These are phyloP conservation scores for Aviceda subcristata DNA, from an alignment of 2,113 vertebrate species.

Conservation along the genomic window DNA sequence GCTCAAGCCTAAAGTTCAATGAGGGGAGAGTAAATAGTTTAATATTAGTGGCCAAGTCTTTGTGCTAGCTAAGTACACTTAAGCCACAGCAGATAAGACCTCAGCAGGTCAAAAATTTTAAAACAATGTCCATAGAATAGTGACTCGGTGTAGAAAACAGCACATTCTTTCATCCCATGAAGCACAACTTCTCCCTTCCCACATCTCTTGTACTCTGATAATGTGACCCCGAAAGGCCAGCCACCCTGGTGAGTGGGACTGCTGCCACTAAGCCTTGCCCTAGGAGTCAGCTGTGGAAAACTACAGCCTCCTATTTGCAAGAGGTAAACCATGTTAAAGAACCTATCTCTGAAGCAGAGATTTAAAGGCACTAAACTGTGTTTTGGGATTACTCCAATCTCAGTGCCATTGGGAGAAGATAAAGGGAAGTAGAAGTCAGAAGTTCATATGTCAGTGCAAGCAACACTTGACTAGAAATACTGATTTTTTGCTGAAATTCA, in stretches of 20 bases:
- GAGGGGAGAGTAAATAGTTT: background rate
- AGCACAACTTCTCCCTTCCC: background rate
- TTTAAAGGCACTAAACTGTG: background rate
- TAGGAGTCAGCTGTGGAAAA: background rate
- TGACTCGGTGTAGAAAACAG: background rate
- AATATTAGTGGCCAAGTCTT: background rate
- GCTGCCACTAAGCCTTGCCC: background rate
- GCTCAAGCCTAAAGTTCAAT: background rate
- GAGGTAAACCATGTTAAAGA: background rate
- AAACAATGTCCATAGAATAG: background rate
- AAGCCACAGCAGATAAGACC: background rate
- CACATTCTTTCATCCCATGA: background rate
- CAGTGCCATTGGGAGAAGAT: background rate
- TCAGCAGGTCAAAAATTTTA: conserved; percentile 21
- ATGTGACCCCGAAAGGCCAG: background rate
- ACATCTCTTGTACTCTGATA: background rate
- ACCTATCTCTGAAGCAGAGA: background rate
- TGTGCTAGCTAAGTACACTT: background rate
- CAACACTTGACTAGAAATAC: background rate
- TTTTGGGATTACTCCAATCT: background rate
- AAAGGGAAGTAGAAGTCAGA: background rate
- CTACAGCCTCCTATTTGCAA: background rate
- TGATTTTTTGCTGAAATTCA: background rate
- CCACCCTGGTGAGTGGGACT: background rate
- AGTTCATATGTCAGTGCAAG: background rate